Conservation (phyloP, 2,113 vertebrate species). For the Candoia aspera region DNA sequence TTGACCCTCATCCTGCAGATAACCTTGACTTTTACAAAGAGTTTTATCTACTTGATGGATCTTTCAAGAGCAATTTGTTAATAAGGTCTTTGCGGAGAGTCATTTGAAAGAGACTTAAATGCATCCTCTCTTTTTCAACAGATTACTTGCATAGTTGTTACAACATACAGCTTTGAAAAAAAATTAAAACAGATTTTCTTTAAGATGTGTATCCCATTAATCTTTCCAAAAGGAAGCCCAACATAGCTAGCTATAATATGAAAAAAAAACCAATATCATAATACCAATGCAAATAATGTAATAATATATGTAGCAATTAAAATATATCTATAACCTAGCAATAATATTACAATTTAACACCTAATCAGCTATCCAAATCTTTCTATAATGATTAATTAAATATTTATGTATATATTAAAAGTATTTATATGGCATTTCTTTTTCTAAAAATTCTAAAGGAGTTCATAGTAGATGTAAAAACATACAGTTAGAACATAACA, state of each 20-base stretch:
- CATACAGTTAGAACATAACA: neutral
- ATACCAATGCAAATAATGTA: neutral
- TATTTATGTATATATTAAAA: neutral
- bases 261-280: neutral
- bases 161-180: neutral
- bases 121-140: neutral
- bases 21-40: neutral
- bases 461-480: neutral
- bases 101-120: neutral
- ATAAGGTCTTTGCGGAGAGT: neutral
- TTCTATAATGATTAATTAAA: neutral
- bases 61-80: neutral
- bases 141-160: constrained; percentile 16
- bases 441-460: neutral
- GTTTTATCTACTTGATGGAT: neutral
- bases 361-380: neutral
- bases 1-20: neutral
- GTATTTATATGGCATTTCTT: neutral
- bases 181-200: neutral
- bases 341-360: neutral
- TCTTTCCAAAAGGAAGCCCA: neutral
- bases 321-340: neutral
- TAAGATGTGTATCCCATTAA: neutral
- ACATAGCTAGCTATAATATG: neutral
- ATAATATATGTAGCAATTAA: neutral